phyloP scores from a whole-genome alignment of 2,797 vertebrate species.

The Darevskia mixta region DNA sequence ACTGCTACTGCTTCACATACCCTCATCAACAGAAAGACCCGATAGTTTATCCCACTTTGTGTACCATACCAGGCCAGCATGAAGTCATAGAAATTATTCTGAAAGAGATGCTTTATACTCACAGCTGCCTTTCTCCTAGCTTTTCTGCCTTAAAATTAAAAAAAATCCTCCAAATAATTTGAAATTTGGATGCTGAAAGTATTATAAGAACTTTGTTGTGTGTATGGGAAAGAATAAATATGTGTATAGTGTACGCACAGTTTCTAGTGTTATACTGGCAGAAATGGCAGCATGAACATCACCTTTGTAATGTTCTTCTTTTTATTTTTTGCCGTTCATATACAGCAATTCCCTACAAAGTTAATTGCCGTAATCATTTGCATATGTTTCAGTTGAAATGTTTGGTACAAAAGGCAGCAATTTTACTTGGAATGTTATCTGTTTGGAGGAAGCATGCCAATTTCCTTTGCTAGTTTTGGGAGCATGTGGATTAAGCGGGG shows the following conservation, averaged over 20 bases:
- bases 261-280: background rate
- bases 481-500: background rate
- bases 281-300: background rate
- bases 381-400: slow-evolving; percentile 27
- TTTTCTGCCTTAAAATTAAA: background rate
- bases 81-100: background rate
- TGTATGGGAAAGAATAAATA: background rate
- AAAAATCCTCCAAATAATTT: background rate
- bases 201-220: background rate
- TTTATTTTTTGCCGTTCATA: background rate
- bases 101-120: background rate
- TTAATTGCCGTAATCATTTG: slow-evolving; percentile 16
- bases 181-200: background rate
- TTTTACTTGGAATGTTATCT: slow-evolving; percentile 41
- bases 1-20: background rate
- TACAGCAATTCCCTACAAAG: slow-evolving; percentile 8
- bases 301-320: background rate
- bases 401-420: slow-evolving; percentile 37
- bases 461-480: slow-evolving; percentile 1
- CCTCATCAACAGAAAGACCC: background rate
- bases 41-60: background rate
- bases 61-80: background rate
- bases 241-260: background rate
- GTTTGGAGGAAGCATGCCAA: slow-evolving; percentile 38
- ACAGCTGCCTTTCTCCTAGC: background rate